Conservation (phyloP, 2,888 invertebrate species). For the Epinotia brunnichana region DNA sequence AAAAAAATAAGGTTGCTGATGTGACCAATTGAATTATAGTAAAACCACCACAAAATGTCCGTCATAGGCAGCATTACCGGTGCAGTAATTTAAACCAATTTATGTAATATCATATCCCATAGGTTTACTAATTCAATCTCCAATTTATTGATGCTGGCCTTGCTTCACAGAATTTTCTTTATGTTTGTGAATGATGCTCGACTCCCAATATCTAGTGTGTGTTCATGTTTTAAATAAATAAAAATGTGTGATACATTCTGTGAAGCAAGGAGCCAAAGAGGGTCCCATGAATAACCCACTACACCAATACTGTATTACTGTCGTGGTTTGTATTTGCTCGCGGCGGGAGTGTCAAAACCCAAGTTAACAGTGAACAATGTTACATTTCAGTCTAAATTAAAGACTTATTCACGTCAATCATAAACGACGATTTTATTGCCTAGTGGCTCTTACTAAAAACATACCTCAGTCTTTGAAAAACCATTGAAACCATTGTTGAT, state of each 20-base stretch:
- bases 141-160: conserved; percentile 24
- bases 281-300: conserved; percentile 72
- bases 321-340: conserved; percentile 53
- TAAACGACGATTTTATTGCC: too few relatives aligned
- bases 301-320: conserved; percentile 70
- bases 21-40: background rate
- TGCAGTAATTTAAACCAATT: conserved; percentile 50
- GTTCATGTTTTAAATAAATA: background rate
- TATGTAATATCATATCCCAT: conserved; percentile 45
- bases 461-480: too few relatives aligned
- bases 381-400: too few relatives aligned
- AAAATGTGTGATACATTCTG: conserved; percentile 42
- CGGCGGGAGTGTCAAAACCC: conserved; percentile 51
- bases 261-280: conserved; percentile 63
- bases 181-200: background rate
- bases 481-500: background rate
- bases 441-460: too few relatives aligned
- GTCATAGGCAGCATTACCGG: conserved; percentile 51
- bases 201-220: background rate
- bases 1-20: background rate
- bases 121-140: conserved; percentile 43
- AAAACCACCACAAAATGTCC: conserved; percentile 46
- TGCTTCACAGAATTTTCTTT: conserved; percentile 36
- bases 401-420: too few relatives aligned
- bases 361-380: too few relatives aligned